Conservation (phyloP, 2,797 vertebrate species). For the Leptatherina wallacei region DNA sequence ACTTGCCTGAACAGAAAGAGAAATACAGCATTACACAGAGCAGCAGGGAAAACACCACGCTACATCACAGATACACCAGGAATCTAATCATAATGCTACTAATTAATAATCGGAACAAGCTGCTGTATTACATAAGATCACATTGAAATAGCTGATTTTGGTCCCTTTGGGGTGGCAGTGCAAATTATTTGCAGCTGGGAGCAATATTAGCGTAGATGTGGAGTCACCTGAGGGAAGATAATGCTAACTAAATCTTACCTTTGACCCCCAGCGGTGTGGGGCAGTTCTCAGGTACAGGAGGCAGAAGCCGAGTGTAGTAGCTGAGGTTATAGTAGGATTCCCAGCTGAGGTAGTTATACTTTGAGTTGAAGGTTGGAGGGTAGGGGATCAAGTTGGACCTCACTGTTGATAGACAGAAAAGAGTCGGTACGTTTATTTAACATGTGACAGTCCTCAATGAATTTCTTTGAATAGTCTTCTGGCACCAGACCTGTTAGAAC, state of each 20-base stretch:
- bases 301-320: conserved; percentile 93
- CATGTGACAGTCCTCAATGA: not conserved
- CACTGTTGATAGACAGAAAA: conserved; percentile 75
- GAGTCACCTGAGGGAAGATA: not conserved
- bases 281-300: conserved; percentile 90
- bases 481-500: conserved; percentile 90
- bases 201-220: not conserved
- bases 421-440: not conserved
- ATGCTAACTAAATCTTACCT: conserved; percentile 79
- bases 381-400: conserved; percentile 91
- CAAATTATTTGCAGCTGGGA: not conserved
- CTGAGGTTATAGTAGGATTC: conserved; percentile 92
- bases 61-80: conserved; percentile 23
- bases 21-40: conserved; percentile 13
- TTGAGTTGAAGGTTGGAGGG: conserved; percentile 94
- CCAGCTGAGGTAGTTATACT: conserved; percentile 93
- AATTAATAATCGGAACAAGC: not conserved
- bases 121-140: too few relatives aligned
- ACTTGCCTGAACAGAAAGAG: conserved; percentile 82
- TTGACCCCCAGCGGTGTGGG: conserved; percentile 91
- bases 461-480: not conserved
- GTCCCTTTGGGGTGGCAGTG: not conserved
- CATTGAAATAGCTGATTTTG: not conserved
- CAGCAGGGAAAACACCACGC: conserved; percentile 1
- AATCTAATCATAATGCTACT: not conserved